Base-by-base conservation (phyloP, 2,113 vertebrate species). In the Atractosteus spatula region DNA sequence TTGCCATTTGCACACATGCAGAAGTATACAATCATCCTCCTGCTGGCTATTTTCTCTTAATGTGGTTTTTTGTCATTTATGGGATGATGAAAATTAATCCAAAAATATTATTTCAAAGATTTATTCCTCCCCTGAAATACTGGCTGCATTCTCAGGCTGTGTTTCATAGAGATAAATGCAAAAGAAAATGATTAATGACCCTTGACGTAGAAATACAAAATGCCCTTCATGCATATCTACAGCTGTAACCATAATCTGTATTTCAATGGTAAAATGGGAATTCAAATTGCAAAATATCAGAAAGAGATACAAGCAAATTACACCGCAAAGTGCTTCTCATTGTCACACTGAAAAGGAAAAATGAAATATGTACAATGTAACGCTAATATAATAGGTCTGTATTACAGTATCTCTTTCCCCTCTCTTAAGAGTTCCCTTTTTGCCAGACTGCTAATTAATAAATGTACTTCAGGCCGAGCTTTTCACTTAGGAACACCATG, bases 281-380 rank as follows among this genome's bases (percentile, higher is more conserved):
- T 88, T 83, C 87, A 84, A 90, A 88, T 77, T 86, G 84, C 87
- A 87, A 89, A 90, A 68, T 79, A 71, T 66, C 57, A 72, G 70
- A 78, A 82, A 75, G 69, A 72, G 78, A 77, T 66, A 73, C 74
- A 69, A 74, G 71, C 69, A 85, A 87, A 87, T 83, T 80, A 85
- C 74, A 85, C 74, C 83, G 80, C 72, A 73, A 83, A 80, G 73
- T 79, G 66, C 41, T 77, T 76, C 84, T 75, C 78, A 76, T 70
- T 80, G 77, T 80, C 77, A 81, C 75, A 74, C 2, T 70, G 78
- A 82, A 78, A 78, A 73, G 81, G 62, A 77, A 74, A 71, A 14
- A 79, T 43, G 65, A 88, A 79, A 78, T 71, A 72, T 76, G 80
- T 74, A 81, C 41, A 82, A 79, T 70, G 68, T 72, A 87, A 81